Conservation (phyloP, 2,113 vertebrate species). For the Oceanites oceanicus region DNA sequence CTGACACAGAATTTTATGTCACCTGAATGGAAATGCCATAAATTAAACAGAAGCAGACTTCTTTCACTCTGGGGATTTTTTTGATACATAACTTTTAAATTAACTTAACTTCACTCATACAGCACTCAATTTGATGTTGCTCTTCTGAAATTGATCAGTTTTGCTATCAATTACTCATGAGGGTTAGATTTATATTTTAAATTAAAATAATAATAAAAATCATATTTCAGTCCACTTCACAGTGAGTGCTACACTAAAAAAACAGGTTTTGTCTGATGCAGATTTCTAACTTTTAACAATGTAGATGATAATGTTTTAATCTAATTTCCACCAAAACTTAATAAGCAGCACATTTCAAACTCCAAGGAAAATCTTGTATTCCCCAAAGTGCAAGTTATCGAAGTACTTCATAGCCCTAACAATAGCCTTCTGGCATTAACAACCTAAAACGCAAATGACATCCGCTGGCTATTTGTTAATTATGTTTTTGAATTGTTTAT, state of each 20-base stretch:
- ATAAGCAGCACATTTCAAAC: not conserved
- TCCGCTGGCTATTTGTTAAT: conserved; percentile 42
- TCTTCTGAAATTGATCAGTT: not conserved
- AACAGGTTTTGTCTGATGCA: not conserved
- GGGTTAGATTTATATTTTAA: not conserved
- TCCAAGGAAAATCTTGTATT: not conserved
- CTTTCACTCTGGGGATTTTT: not conserved
- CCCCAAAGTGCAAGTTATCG: not conserved
- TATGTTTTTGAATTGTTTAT: conserved; percentile 34
- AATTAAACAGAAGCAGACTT: not conserved
- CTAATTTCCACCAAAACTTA: not conserved
- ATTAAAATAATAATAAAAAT: not conserved
- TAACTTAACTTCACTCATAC: not conserved
- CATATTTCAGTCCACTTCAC: not conserved
- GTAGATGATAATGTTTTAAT: not conserved
- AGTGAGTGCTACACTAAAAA: not conserved
- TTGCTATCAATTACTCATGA: not conserved
- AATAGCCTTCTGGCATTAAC: conserved; percentile 11
- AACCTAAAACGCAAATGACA: not conserved
- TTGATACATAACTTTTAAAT: not conserved
- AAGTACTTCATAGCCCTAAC: not conserved
- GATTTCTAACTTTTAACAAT: not conserved
- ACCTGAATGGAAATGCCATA: not conserved
- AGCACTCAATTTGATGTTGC: not conserved
- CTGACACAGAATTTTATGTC: not conserved